Conservation (phyloP, 2,797 vertebrate genomes). For the Echiichthys vipera region DNA sequence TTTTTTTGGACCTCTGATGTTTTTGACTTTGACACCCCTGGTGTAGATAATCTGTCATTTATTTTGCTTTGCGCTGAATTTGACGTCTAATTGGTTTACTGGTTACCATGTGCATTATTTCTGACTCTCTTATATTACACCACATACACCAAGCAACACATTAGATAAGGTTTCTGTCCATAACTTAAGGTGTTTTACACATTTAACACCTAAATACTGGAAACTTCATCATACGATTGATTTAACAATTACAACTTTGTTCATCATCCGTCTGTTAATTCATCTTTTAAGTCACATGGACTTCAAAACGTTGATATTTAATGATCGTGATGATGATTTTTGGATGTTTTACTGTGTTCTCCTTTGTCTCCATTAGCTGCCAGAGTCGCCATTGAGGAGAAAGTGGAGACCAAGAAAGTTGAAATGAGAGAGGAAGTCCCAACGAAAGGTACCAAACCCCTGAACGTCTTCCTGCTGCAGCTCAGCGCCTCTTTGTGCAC, state of each 20-base stretch:
- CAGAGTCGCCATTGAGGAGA: conserved; percentile 80
- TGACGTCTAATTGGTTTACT: not conserved
- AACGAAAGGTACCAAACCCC: conserved; percentile 74
- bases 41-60: not conserved
- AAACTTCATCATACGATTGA: not conserved
- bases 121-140: not conserved
- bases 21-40: too few species aligned
- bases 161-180: not conserved
- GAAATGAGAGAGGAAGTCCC: conserved; percentile 75
- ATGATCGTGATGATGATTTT: not conserved
- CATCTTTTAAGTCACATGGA: too few species aligned
- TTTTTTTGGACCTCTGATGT: too few species aligned
- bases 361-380: conserved; percentile 60
- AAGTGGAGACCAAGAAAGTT: conserved; percentile 70
- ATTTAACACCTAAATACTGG: not conserved
- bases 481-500: conserved; percentile 16
- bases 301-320: too few species aligned
- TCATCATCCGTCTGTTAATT: too few species aligned
- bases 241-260: too few species aligned
- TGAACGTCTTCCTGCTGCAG: not conserved
- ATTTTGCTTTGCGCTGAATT: not conserved
- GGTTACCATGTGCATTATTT: not conserved
- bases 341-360: conserved; percentile 5
- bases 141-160: not conserved
- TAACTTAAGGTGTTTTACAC: not conserved